Base-by-base conservation (phyloP, 2,888 invertebrate genomes). In the Tinea pellionella region DNA sequence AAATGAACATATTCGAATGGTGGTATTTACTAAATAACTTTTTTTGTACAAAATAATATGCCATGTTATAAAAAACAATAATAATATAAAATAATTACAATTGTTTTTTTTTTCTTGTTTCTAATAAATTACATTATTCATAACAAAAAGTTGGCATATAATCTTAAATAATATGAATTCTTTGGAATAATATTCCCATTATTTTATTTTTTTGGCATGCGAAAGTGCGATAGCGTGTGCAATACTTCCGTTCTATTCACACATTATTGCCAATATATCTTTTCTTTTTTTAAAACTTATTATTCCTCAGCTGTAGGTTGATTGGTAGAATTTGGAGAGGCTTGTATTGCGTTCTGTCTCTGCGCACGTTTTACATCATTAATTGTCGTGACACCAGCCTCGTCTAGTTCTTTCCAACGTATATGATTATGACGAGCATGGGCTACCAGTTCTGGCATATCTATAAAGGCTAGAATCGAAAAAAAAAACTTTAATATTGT, bases 331-430 rank as follows among this genome's bases (percentile, higher is more conserved):
- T 66, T 61, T 51, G 70, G 65, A 61, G 64, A 65, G 11, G 68
- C 67, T 61, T 65, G 76, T 59, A 68, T 65, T 59, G 67, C 64
- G 62, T 55, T 64, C 51, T 68, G 69, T 0, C 80, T 66, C 63
- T 77, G 83, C 13, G 83, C 84, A 15, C 84, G 78, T 60, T 73
- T 72, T 57, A 94, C 91, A 69, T 94, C 94, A 69, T 94, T 94
- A 65, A 93, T 70, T 6, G 93, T 93, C 63, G 92, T 91, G 66
- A 92, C 91, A 59, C 93, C 93, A 65, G 92, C 92, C 63, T 93
- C 93, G 71, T 93, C 93, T 67, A 92, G 90, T 68, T 95, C 94
- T 72, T 95, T 95, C 97, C 98, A 98, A 75, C 94, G 95, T 61
- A 93, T 90, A 82, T 97, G 96, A 85, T 98, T 98, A 71, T 88